Evolutionary conservation across 2,797 vertebrate genomes (phyloP), one percentile per base, ranked within the genome.

Genomic region (Myotis planiceps): DNA sequence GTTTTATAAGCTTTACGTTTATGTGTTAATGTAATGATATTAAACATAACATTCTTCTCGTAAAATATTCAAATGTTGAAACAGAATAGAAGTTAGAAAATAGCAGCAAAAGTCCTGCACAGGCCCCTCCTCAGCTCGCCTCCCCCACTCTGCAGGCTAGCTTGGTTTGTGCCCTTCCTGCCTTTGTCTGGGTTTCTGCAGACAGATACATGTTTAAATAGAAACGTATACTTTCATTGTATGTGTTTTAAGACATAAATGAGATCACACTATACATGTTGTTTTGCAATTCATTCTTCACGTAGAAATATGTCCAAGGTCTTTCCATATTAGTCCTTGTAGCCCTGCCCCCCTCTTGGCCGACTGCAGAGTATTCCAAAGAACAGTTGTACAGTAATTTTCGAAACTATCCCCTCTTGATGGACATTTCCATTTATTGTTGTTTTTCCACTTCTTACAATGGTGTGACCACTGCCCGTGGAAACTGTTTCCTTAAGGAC

Each of bases 231-330:
- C 79, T 90, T 92, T 45, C 79, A 34, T 45, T 29, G 39, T 3
- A 37, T 15, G 9, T 60, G n/a, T 80, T 95, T 89, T 91, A 47
- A 89, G 39, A 83, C 58, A 51, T 14, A 72, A 96, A 49, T 72
- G 45, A 90, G 60, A 74, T 79, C 47, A 71, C 34, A n/a, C 39
- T 83, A 60, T 5, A n/a, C 21, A n/a, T 21, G 3, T 27, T 89
- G 10, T 29, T 78, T 65, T 80, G 42, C 51, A 39, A 39, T 72
- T 92, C 76, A 55, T 74, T 93, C 83, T 85, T 85, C 69, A 91
- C 71, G 80, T 89, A 58, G 27, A 96, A 88, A 53, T 74, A 53
- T 10, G 15, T 71, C 68, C 87, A 32, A 79, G 80, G 47, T 34
- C 45, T 95, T 90, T 92, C 32, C 58, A 5, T 69, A 39, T 49